These are phyloP conservation scores for Tapera naevia DNA, from an alignment of 2,797 vertebrate species.

Conservation along the genomic window DNA sequence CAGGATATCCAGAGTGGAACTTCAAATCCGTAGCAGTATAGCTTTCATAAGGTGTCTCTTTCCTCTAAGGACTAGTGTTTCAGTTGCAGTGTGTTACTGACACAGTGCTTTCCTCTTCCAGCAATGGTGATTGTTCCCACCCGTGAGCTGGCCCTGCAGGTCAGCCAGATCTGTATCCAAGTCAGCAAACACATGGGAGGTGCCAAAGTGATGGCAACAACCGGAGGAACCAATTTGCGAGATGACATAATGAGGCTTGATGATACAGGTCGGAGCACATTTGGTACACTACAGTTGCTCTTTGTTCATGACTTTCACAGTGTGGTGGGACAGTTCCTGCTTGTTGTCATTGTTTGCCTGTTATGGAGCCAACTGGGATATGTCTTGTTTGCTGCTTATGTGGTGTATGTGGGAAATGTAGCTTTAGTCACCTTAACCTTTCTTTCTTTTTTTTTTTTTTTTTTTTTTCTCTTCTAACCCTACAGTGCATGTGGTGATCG, in stretches of 20 bases:
- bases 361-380: neutral
- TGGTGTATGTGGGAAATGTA: neutral
- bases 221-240: conserved; percentile 97
- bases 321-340: neutral
- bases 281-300: neutral
- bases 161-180: conserved; percentile 99
- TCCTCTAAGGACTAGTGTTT: neutral
- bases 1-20: neutral
- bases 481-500: conserved; percentile 96
- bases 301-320: neutral
- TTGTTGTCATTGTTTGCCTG: neutral
- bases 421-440: neutral
- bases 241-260: conserved; percentile 99
- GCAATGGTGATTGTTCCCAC: conserved; percentile 98
- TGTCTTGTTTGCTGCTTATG: neutral
- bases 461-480: neutral
- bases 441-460: too few relatives aligned
- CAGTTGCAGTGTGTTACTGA: neutral
- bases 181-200: conserved; percentile 99
- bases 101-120: conserved; percentile 49
- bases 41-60: neutral
- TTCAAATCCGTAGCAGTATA: accelerated
- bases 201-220: conserved; percentile 99
- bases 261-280: conserved; percentile 86
- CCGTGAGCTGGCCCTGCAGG: conserved; percentile 98